These are phyloP conservation scores for Crotalus viridis DNA, from an alignment of 2,113 vertebrate genomes.

Conservation along the genomic window DNA sequence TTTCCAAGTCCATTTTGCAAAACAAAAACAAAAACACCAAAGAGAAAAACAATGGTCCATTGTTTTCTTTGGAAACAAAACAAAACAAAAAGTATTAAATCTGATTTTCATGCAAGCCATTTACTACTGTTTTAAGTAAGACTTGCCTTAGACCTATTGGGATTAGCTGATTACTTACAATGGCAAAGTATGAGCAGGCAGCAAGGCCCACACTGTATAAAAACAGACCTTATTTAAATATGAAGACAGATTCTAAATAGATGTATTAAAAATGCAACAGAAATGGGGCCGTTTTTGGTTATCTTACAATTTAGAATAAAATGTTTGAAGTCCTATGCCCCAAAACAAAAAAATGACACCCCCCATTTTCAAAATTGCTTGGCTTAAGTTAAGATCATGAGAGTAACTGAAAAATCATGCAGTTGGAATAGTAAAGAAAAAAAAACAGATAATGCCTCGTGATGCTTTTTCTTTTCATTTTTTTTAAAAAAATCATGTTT, in stretches of 20 bases:
- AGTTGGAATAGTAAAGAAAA: conserved; percentile 47
- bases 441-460: conserved; percentile 66
- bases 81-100: conserved; percentile 18
- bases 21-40: neutral
- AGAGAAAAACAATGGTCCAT: conserved; percentile 63
- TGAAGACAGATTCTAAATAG: conserved; percentile 58
- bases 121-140: conserved; percentile 53
- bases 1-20: conserved; percentile 54
- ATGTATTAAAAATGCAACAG: conserved; percentile 59
- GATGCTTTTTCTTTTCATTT: conserved; percentile 19
- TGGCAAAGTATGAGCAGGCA: conserved; percentile 42
- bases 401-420: conserved; percentile 71
- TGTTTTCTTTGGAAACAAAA: conserved; percentile 39
- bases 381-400: conserved; percentile 61
- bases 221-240: conserved; percentile 57
- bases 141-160: conserved; percentile 54
- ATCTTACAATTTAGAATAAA: conserved; percentile 61
- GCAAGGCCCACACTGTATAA: conserved; percentile 46
- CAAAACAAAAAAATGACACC: conserved; percentile 44
- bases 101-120: conserved; percentile 60
- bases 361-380: conserved; percentile 61
- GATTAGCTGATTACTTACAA: conserved; percentile 43
- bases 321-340: conserved; percentile 60
- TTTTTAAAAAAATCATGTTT: conserved; percentile 62
- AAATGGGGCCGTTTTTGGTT: conserved; percentile 32